phyloP scores from a whole-genome alignment of 2,888 invertebrate species.

The Drepanosiphum platanoidis region DNA sequence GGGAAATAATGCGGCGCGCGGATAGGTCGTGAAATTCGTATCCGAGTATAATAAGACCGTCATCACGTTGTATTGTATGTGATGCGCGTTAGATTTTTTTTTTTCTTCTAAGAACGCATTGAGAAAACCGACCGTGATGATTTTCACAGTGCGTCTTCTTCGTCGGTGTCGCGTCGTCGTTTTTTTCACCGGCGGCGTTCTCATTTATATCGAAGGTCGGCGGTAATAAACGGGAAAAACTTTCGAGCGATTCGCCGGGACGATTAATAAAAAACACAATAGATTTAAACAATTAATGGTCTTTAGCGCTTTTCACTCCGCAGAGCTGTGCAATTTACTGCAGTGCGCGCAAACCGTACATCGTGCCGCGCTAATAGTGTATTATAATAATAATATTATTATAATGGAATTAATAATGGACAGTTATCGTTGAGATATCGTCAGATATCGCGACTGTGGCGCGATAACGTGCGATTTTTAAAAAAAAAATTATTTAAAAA shows the following conservation, averaged over 20 bases:
- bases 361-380: too few relatives aligned
- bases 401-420: background rate
- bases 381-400: background rate
- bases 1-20: too few relatives aligned
- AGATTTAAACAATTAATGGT: background rate
- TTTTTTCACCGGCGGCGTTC: too few relatives aligned
- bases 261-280: too few relatives aligned
- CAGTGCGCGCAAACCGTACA: too few relatives aligned
- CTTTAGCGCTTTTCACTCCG: background rate
- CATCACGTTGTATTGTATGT: too few relatives aligned
- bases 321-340: background rate
- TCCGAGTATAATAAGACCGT: too few relatives aligned
- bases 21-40: too few relatives aligned
- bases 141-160: background rate
- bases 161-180: background rate
- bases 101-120: background rate
- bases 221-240: background rate
- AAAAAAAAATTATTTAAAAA: background rate
- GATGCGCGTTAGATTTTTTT: too few relatives aligned
- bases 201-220: background rate
- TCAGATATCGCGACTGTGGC: background rate
- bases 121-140: background rate
- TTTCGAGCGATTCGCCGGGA: background rate
- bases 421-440: background rate
- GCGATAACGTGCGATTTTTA: too few relatives aligned